Base-by-base conservation (phyloP, 2,888 invertebrate genomes). In the Drosophila paranaensis region DNA sequence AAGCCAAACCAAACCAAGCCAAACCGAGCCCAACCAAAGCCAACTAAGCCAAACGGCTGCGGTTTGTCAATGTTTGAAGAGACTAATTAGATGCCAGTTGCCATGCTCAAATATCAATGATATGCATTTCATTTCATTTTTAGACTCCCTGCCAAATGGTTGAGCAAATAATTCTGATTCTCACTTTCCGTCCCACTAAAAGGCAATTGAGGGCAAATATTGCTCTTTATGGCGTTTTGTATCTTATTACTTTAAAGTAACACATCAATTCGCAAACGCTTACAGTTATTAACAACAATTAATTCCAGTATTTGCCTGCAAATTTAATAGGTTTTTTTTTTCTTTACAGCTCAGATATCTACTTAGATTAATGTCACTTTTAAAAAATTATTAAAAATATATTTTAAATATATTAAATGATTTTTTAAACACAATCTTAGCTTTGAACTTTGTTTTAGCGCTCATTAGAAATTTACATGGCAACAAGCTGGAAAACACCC, bases 51-150 rank as follows among this genome's bases (percentile, higher is more conserved):
- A 50, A 40, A 56, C 55, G 33, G 55, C 45, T 35, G 40, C 72
- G 77, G 71, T 82, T 77, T 79, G 74, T 69, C 84, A 77, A 81
- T 79, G 77, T 75, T 83, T 81, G 69, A 71, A 68, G 65, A 68
- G 71, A 65, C 80, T 84, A 84, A 84, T 84, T 84, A 82, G 81
- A 65, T 68, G 71, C 55, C 74, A 68, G 76, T 65, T 64, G 69
- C 48, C 16, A n/a, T 30, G 69, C 65, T 66, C 60, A 74, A 82
- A 77, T 64, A 78, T 58, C 67, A 77, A 78, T 78, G 70, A 78
- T 60, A 46, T 48, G 54, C 62, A 70, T 61, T 65, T 27, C 9
- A 43, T 43, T 43, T 10, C 16, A 9, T 58, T 60, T 74, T 74
- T 76, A 70, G 72, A 66, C 60, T 60, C 54, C 54, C 56, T 57